phyloP scores from a whole-genome alignment of 2,797 vertebrate species.

The Tolypeutes matacus region DNA sequence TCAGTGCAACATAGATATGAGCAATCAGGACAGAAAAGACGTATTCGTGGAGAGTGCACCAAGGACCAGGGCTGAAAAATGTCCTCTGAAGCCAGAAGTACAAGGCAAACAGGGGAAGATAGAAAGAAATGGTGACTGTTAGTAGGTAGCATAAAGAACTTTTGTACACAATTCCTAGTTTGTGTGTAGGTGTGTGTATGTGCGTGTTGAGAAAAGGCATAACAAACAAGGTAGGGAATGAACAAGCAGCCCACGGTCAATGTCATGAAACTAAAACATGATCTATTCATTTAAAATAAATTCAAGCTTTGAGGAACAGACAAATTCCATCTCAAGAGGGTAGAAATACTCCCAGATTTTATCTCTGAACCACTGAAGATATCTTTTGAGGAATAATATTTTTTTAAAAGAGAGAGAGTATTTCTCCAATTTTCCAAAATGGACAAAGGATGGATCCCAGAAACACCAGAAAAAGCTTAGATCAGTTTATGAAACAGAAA shows the following conservation, averaged over 20 bases:
- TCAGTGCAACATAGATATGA: neutral
- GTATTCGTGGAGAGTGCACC: neutral
- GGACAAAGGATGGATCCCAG: neutral
- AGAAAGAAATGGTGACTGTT: neutral
- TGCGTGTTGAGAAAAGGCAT: neutral
- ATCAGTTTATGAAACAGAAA: neutral
- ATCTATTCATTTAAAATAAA: neutral
- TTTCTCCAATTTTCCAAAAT: neutral
- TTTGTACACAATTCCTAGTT: neutral
- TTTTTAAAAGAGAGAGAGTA: neutral
- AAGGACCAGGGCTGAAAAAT: neutral
- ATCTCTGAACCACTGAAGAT: neutral
- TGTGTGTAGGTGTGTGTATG: neutral
- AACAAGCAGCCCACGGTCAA: neutral
- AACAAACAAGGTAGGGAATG: neutral
- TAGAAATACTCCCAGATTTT: neutral
- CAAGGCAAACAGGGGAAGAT: neutral
- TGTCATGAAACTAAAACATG: neutral
- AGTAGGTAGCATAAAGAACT: neutral
- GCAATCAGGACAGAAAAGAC: neutral
- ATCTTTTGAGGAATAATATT: neutral
- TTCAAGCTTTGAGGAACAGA: neutral
- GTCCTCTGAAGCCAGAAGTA: neutral
- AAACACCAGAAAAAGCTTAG: constrained; percentile 2
- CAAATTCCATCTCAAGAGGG: neutral